Percentiles rank a stretch among this genome's conserved stretches.
Evolutionary conservation across 2,888 invertebrate genomes (phyloP).

Genomic region (Drosophila anomelani): DNA sequence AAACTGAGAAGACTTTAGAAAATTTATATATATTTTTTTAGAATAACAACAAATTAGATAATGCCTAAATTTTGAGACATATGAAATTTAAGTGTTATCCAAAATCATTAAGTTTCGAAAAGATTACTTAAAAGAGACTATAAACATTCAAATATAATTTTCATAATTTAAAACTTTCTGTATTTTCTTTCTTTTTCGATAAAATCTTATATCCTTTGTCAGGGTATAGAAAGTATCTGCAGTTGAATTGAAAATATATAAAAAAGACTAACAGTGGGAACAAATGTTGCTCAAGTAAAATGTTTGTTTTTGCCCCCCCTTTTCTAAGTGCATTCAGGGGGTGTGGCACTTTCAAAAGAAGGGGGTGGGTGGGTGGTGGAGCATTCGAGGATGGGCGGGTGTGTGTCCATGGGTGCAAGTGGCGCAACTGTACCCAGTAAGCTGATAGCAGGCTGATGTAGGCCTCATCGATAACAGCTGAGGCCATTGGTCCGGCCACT

Average conservation of each 20-base stretch:
- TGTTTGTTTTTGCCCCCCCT: constrained; percentile 75
- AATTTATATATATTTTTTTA: not conserved
- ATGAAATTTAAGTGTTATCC: no score
- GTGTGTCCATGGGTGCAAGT: constrained; percentile 17
- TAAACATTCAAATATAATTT: no score
- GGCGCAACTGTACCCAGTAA: constrained; percentile 57
- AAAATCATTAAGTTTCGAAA: no score
- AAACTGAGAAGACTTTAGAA: not conserved
- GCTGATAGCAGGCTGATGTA: constrained; percentile 60
- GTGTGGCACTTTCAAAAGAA: not conserved
- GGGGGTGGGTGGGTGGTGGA: constrained; percentile 13
- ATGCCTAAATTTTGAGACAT: no score
- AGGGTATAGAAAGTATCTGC: constrained; percentile 16
- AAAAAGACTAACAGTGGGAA: constrained; percentile 37
- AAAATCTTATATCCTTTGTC: not conserved
- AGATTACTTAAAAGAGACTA: no score
- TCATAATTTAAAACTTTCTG: no score
- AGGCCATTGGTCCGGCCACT: constrained; percentile 54
- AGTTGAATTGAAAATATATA: constrained; percentile 13
- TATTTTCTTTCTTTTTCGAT: no score
- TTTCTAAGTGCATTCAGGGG: constrained; percentile 67
- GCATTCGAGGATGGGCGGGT: constrained; percentile 13
- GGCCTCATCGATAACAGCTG: constrained; percentile 73
- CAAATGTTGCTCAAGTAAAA: constrained; percentile 76
- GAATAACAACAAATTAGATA: no score